These are phyloP conservation scores for Seladonia tumulorum DNA, from an alignment of 2,888 invertebrate genomes.

Conservation along the genomic window DNA sequence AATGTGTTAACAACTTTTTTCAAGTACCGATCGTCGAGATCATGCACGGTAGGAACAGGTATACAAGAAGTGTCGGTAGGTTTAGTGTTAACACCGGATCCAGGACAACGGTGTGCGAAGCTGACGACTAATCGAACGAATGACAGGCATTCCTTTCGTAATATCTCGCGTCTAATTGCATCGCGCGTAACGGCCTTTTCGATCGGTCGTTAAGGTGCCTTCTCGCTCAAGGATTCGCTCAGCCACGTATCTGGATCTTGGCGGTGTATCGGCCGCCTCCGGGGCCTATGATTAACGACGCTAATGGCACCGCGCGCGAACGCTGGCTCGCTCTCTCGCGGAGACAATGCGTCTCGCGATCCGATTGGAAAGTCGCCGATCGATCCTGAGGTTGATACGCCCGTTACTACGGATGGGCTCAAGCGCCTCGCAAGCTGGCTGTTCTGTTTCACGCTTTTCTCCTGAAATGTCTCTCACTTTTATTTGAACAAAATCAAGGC, in stretches of 20 bases:
- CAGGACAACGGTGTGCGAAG: background rate
- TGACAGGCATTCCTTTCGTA: slow-evolving; percentile 70
- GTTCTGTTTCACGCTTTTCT: background rate
- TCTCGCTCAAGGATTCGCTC: slow-evolving; percentile 64
- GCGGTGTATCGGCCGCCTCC: slow-evolving; percentile 39
- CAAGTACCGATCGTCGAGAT: too few relatives aligned
- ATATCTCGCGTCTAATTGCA: slow-evolving; percentile 65
- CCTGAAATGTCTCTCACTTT: background rate
- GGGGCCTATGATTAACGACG: slow-evolving; percentile 63
- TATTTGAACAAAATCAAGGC: background rate
- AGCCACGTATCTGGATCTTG: slow-evolving; percentile 60
- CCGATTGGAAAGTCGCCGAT: slow-evolving; percentile 57
- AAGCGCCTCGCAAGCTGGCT: background rate
- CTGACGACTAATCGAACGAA: slow-evolving; percentile 66
- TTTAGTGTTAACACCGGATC: background rate
- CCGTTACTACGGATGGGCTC: slow-evolving; percentile 27
- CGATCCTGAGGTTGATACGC: slow-evolving; percentile 61
- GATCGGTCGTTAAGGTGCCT: slow-evolving; percentile 68
- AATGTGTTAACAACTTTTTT: too few relatives aligned
- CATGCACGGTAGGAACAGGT: too few relatives aligned
- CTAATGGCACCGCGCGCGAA: slow-evolving; percentile 52
- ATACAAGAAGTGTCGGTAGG: too few relatives aligned
- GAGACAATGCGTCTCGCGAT: slow-evolving; percentile 68
- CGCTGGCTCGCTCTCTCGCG: slow-evolving; percentile 9
- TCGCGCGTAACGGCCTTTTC: slow-evolving; percentile 63